These are phyloP conservation scores for Cyclina sinensis DNA, from an alignment of 1,140 invertebrate species.

Conservation along the genomic window DNA sequence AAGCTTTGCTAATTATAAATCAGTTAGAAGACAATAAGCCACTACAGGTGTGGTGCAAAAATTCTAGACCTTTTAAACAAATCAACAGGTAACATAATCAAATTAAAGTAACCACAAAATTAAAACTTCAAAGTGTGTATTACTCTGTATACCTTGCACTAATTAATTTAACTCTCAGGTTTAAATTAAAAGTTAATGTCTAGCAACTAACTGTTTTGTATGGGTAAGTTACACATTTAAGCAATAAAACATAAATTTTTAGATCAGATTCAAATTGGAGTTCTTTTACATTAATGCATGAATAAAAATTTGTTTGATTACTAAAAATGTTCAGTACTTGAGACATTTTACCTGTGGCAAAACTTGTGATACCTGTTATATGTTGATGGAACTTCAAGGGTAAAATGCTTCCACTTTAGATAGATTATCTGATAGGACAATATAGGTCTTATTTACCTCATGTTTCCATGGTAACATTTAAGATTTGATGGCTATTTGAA, in stretches of 20 bases:
- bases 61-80: not conserved
- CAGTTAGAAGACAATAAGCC: not conserved
- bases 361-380: constrained; percentile 19
- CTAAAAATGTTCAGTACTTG: too few relatives aligned
- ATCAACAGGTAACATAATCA: not conserved
- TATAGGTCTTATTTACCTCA: constrained; percentile 55
- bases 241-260: too few relatives aligned
- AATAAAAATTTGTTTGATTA: too few relatives aligned
- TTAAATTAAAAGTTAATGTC: too few relatives aligned
- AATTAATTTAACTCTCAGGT: not conserved
- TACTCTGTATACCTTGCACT: not conserved
- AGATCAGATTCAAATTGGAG: too few relatives aligned
- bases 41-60: constrained; percentile 11
- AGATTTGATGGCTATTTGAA: constrained; percentile 58
- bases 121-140: not conserved
- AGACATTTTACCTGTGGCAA: too few relatives aligned
- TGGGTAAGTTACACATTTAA: too few relatives aligned
- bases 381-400: constrained; percentile 44
- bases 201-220: too few relatives aligned
- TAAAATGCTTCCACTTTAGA: constrained; percentile 43
- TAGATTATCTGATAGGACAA: constrained; percentile 61
- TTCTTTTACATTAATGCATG: too few relatives aligned
- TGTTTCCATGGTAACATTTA: constrained; percentile 62
- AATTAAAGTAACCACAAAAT: not conserved
- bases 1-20: constrained; percentile 19